Base-by-base conservation (phyloP, 2,113 vertebrate species). In the Callospermophilus lateralis region DNA sequence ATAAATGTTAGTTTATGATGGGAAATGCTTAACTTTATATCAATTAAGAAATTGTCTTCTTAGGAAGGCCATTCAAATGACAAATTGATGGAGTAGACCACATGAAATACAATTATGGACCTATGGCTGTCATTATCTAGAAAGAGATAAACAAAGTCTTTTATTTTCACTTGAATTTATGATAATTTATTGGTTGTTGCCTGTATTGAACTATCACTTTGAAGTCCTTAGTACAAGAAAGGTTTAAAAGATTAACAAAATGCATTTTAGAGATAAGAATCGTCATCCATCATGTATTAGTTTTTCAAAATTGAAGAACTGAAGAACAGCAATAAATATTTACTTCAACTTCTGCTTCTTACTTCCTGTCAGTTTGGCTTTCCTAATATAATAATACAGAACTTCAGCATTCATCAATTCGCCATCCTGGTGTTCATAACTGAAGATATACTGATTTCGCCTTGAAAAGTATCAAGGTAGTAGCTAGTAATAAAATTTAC, bases 1-100 rank as follows among this genome's bases (percentile, higher is more conserved):
- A 90, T 97, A 94, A 97, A 80, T 45, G 24, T 53, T 81, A 39
- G 72, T 51, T 96, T 83, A 84, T 88, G 72, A 86, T 87, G 28
- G 81, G 74, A 93, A 97, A 78, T 34, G 17, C 8, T 88, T 58
- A 84, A 74, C 15, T 79, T 96, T 70, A 63, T 88, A 74, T 83
- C 74, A 93, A 30, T 93, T 91, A 92, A 85, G 34, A 96, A 51
- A 91, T 32, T 55, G 8, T 77, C 55, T 94, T 94, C 4, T 55
- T 74, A 81, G 19, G 30, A n/a, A 92, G 24, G 16, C 8, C 30
- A 80, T 93, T 92, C 90, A 88, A 89, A 81, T 51, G 93, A 74
- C 37, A 88, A 89, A 92, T 13, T 85, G n/a, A 42, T 87, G 16
- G 4, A 78, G 3, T 5, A 53, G 67, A 65, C 16, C 34, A 87